Evolutionary conservation across 2,113 vertebrate species (phyloP).

Genomic region (Zapornia atra): DNA sequence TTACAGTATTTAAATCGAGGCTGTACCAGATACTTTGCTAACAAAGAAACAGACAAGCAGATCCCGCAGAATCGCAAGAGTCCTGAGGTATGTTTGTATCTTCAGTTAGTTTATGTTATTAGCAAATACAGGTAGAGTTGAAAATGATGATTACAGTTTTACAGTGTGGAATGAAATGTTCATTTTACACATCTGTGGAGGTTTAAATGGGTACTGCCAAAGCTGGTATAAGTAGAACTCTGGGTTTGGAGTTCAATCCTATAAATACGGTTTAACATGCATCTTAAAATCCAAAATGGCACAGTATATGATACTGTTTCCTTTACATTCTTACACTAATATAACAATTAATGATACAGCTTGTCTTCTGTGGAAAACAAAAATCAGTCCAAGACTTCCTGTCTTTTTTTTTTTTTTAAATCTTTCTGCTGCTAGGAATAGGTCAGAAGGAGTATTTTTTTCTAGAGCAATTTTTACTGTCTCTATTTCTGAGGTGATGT

Average conservation of each 20-base stretch:
- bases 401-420: not conserved
- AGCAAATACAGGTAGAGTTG: not conserved
- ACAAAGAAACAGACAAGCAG: conserved; percentile 92
- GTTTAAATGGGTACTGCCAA: not conserved
- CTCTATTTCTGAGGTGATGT: not conserved
- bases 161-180: conserved; percentile 39
- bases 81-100: conserved; percentile 84
- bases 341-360: not conserved
- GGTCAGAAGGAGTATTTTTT: not conserved
- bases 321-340: not conserved
- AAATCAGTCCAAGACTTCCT: not conserved
- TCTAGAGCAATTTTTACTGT: not conserved
- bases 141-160: not conserved
- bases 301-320: not conserved
- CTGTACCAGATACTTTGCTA: conserved; percentile 94
- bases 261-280: not conserved
- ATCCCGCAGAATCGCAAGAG: conserved; percentile 94
- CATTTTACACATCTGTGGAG: conserved; percentile 46
- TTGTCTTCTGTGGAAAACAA: not conserved
- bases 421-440: not conserved
- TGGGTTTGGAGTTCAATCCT: not conserved
- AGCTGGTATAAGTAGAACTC: not conserved
- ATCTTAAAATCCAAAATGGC: not conserved
- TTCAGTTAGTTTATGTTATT: not conserved
- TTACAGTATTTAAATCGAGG: conserved; percentile 93